phyloP scores from a whole-genome alignment of 1,140 invertebrate genomes.

The Apolygus lucorum region DNA sequence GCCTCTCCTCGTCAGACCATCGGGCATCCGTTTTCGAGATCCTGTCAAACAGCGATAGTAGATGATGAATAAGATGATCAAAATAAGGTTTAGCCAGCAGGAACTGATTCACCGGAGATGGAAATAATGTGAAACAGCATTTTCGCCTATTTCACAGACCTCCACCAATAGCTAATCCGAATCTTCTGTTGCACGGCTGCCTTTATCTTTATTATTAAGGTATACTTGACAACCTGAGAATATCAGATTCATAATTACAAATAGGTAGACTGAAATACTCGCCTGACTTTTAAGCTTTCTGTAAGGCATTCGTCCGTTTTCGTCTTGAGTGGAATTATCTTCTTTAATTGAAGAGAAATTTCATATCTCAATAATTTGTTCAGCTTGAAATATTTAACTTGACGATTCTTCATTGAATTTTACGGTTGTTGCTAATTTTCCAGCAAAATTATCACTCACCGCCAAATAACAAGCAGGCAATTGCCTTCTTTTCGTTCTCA shows the following conservation, averaged over 20 bases:
- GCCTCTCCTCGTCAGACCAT: constrained; percentile 88
- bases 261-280: not conserved
- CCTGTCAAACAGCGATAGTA: constrained; percentile 38
- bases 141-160: too few relatives aligned
- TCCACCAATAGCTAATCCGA: too few relatives aligned
- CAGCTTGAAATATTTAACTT: too few relatives aligned
- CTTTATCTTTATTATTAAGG: too few relatives aligned
- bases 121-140: not conserved
- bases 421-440: not conserved
- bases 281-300: too few relatives aligned
- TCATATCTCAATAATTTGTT: too few relatives aligned
- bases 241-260: not conserved
- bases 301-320: too few relatives aligned
- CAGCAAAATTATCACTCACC: constrained; percentile 42
- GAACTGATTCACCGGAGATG: not conserved
- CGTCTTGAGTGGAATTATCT: too few relatives aligned
- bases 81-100: not conserved
- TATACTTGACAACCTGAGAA: too few relatives aligned
- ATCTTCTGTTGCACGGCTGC: too few relatives aligned
- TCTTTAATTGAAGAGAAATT: too few relatives aligned
- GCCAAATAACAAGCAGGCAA: constrained; percentile 91
- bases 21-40: constrained; percentile 81
- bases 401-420: too few relatives aligned
- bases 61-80: constrained; percentile 14
- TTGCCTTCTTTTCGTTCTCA: constrained; percentile 93